Base-by-base conservation (phyloP, 1,140 invertebrate genomes). In the Sycophila sp. region DNA sequence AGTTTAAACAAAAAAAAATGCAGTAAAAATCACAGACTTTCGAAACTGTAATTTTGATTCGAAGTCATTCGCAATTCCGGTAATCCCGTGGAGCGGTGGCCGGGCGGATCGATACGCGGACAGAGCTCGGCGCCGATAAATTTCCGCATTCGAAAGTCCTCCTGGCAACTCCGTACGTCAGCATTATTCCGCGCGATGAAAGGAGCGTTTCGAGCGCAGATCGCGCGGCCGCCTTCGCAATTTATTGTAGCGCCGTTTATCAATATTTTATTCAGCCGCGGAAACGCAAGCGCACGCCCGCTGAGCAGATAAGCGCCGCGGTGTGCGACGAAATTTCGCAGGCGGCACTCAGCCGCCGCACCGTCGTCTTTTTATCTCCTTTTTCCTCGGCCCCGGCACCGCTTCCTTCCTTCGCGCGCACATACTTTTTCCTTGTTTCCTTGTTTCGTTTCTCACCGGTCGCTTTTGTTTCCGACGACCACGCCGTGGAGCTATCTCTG, bases 141-240 rank as follows among this genome's bases (percentile, higher is more conserved):
- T 71, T 59, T 53, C 34, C 51, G 53, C 65, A 65, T 71, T 65
- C 49, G 69, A 71, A 71, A 65, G 49, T 64, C 69, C 47, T 63
- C 38, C 68, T 30, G 51, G n/a, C n/a, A 58, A 71, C 40, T 71
- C 58, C 60, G 69, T 65, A 71, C 49, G 69, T 71, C 69, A 71
- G 69, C 69, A 64, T 64, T 71, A 71, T 71, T 65, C 69, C 60
- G 69, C 69, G 49, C 69, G 58, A 71, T 71, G 69, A 64, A 71
- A 71, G 69, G 51, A 42, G 53, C 59, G 42, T 55, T 62, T 62
- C 34, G 51, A 69, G 55, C 28, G 28, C 42, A 42, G 1, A 36
- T 38, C 22, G 53, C 10, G n/a, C 55, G 36, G 30, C 42, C 56
- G 34, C 17, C 40, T 51, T 28, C 59, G n/a, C 51, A 59, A 71